Base-by-base conservation (phyloP, 2,888 invertebrate species). In the Ctenicera cuprea region DNA sequence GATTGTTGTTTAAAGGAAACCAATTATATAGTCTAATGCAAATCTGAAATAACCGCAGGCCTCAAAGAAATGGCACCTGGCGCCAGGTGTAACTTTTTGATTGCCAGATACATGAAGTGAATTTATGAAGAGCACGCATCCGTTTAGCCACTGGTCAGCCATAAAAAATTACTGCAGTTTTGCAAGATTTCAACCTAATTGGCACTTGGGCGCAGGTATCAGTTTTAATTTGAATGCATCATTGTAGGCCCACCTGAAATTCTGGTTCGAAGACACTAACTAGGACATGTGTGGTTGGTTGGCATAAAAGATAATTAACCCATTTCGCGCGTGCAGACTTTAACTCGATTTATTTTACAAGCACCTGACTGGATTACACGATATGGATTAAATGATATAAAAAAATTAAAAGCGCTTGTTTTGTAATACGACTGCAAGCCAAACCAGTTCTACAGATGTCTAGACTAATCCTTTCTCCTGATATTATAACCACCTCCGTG, bases 11-110 rank as follows among this genome's bases (percentile, higher is more conserved):
- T 33, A 9, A 33, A 33, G 33, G 9, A 33, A 33, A 9, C 33
- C 30, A 54, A 54, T 54, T 54, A 54, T 30, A 54, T 4, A 33
- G 48, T 66, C 65, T 65, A 66, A 71, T 66, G 64, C 73, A 73
- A 73, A 73, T 69, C 63, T 64, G 22, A 48, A 72, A 63, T 37
- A 30, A 33, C 73, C 54, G 57, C 64, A 59, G 64, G 64, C 66
- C 37, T 45, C 48, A 30, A 67, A 67, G 20, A 52, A 54, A 57
- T 43, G 64, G 50, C 74, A 74, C 70, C 74, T 74, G 74, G 70
- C 70, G 74, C 43, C 74, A 74, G 74, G 74, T 74, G 74, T 62
- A 69, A 38, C 67, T 66, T 59, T 62, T 62, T 73, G 73, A 73
- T 73, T 73, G 50, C 64, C 26, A 54, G 54, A 63, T 68, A 68